These are phyloP conservation scores for Catajapyx aquilonaris DNA, from an alignment of 1,140 invertebrate species.

Conservation along the genomic window DNA sequence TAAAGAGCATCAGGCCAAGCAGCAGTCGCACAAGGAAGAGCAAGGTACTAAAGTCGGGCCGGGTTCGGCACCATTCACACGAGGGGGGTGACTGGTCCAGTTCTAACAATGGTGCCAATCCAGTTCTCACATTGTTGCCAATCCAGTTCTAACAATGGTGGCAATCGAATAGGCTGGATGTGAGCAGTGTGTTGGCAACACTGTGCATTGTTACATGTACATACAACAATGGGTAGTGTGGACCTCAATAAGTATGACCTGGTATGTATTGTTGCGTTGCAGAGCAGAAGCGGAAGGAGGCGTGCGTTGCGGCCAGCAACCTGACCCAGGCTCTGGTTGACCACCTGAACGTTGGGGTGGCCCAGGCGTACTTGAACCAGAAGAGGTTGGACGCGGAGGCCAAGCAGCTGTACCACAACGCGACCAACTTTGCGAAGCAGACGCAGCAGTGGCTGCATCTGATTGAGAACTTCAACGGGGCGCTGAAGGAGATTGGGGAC, in stretches of 20 bases:
- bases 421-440: slow-evolving; percentile 86
- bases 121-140: no score
- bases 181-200: background rate
- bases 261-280: slow-evolving; percentile 18
- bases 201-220: background rate
- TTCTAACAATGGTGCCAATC: no score
- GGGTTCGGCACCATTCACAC: no score
- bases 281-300: slow-evolving; percentile 85
- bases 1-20: slow-evolving; percentile 67
- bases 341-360: slow-evolving; percentile 94
- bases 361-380: slow-evolving; percentile 95
- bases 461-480: slow-evolving; percentile 86
- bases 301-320: slow-evolving; percentile 71
- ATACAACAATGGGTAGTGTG: background rate
- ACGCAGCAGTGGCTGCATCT: slow-evolving; percentile 87
- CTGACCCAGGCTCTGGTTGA: slow-evolving; percentile 86
- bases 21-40: slow-evolving; percentile 49
- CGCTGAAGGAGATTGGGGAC: slow-evolving; percentile 94
- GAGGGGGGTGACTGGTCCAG: no score
- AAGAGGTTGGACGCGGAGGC: slow-evolving; percentile 92
- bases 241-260: background rate
- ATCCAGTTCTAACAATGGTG: slow-evolving; percentile 2
- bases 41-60: no score
- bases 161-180: slow-evolving; percentile 5
- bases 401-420: slow-evolving; percentile 84